Percentiles rank a stretch among this genome's conserved stretches.
These are phyloP conservation scores for Perithous albicinctus DNA, from an alignment of 2,888 invertebrate species.

Conservation along the genomic window DNA sequence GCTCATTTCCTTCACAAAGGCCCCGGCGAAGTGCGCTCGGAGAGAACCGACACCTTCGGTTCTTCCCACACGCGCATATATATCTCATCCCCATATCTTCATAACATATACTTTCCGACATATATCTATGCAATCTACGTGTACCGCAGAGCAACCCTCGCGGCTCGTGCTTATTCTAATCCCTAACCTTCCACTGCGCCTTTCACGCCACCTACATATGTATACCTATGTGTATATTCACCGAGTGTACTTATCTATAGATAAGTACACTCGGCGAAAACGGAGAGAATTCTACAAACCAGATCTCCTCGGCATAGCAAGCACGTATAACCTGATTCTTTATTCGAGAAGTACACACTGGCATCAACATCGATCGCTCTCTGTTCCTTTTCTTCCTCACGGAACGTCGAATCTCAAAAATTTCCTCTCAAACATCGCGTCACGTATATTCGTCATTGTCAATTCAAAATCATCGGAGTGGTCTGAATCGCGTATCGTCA, in stretches of 20 bases:
- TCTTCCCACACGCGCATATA: constrained; percentile 28
- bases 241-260: too few relatives aligned
- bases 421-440: background rate
- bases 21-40: constrained; percentile 12
- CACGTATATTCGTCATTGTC: background rate
- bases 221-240: too few relatives aligned
- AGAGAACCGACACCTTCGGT: constrained; percentile 23
- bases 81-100: constrained; percentile 16
- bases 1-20: constrained; percentile 20
- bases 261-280: constrained; percentile 1
- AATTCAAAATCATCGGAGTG: background rate
- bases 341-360: background rate
- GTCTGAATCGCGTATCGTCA: too few relatives aligned
- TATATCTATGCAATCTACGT: background rate
- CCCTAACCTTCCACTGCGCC: constrained; percentile 5
- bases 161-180: constrained; percentile 24
- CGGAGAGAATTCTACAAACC: background rate
- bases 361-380: background rate
- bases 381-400: background rate
- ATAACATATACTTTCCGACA: background rate
- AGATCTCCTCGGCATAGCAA: background rate
- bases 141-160: background rate
- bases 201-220: background rate
- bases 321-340: background rate
- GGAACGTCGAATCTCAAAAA: background rate